Evolutionary conservation across 2,797 vertebrate genomes (phyloP), one percentile per base, ranked within the genome.

Genomic region (Periparus ater): DNA sequence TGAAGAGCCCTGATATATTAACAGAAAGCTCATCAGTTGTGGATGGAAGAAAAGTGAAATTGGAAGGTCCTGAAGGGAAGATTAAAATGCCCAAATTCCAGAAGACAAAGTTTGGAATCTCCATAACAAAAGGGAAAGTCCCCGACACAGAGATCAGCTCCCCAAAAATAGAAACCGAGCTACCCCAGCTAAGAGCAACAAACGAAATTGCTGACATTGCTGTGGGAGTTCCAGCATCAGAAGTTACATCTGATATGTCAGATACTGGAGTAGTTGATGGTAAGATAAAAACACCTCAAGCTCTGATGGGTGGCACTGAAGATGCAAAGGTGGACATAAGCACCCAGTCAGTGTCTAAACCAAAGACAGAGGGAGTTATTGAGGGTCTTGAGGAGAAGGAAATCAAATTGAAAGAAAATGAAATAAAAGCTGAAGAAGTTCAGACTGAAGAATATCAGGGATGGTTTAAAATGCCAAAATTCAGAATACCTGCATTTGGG

Each of bases 31-130:
- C 63, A 51, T 77, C 72, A 74, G 19, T 77, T 96, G 47, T 61
- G n/a, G 96, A 80, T 18, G 57, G 22, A 66, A 85, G 65, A 67
- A 75, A 72, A 40, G n/a, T 36, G 4, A 94, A 86, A 42, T 18
- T 73, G 6, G 95, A 96, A 94, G 68, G 62, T 78, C 42, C 66
- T 60, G 97, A 97, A 48, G 93, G 81, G 29, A 97, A 93, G 62
- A 89, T 88, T 45, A 96, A 93, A 89, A 83, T 96, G 27, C 92
- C 89, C 29, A 96, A 85, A 93, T 94, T 96, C 63, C 97, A 97
- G 92, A 96, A 98, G 50, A 96, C 97, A 6, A 98, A 95, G 66
- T 98, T 98, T 96, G 97, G 97, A 80, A 58, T 95, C 58, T 74
- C 89, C 36, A 40, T 86, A 65, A 73, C 95, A 73, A 97, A 91